These are phyloP conservation scores for Theretra japonica DNA, from an alignment of 2,888 invertebrate genomes.

Conservation along the genomic window DNA sequence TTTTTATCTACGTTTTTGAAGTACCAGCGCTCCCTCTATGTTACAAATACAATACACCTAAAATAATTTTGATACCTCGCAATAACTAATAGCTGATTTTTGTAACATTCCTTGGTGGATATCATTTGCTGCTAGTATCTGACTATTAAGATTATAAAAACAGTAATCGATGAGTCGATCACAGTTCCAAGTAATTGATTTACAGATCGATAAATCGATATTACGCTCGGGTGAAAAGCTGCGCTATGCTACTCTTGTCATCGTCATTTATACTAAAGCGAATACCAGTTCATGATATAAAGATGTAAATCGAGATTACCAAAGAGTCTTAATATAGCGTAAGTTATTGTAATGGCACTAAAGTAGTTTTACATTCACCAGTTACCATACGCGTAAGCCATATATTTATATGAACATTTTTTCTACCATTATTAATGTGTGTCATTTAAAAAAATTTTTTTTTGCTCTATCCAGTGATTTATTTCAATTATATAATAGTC, in stretches of 20 bases:
- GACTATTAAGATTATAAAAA: background rate
- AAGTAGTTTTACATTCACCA: slow-evolving; percentile 8
- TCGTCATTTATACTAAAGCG: background rate
- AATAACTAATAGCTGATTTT: background rate
- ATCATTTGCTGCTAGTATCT: background rate
- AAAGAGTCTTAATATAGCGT: slow-evolving; percentile 3
- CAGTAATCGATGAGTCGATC: background rate
- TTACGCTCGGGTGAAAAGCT: background rate
- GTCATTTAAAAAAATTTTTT: slow-evolving; percentile 7
- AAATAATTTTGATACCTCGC: background rate
- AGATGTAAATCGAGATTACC: background rate
- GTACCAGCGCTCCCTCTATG: too few species aligned
- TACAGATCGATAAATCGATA: background rate
- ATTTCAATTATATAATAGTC: background rate
- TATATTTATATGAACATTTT: slow-evolving; percentile 12
- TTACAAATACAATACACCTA: too few species aligned
- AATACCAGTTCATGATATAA: background rate
- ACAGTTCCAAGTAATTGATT: background rate
- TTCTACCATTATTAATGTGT: background rate
- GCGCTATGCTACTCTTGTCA: background rate
- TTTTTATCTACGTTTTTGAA: too few species aligned
- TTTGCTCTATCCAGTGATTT: background rate
- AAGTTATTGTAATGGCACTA: slow-evolving; percentile 13
- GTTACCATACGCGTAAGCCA: slow-evolving; percentile 10
- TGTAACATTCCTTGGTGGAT: background rate